These are phyloP conservation scores for Siniperca chuatsi DNA, from an alignment of 2,113 vertebrate genomes.

Conservation along the genomic window DNA sequence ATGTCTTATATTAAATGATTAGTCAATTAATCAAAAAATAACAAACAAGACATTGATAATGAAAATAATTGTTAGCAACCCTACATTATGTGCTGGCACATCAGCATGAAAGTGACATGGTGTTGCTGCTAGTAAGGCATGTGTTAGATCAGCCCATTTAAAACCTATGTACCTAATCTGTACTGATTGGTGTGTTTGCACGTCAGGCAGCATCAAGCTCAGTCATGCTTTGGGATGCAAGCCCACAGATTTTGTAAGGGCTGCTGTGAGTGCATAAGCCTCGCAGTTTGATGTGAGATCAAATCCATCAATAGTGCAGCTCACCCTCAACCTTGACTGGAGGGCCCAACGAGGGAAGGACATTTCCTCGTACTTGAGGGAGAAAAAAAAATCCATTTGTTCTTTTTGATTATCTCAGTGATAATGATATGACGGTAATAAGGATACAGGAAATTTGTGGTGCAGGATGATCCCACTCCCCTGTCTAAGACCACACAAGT, in stretches of 20 bases:
- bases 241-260: conserved; percentile 47
- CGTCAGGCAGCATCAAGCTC: conserved; percentile 50
- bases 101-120: conserved; percentile 1
- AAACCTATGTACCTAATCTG: conserved; percentile 61
- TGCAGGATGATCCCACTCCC: not conserved
- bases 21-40: not conserved
- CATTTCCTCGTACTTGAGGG: conserved; percentile 19
- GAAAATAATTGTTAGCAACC: conserved; percentile 8
- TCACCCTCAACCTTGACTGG: conserved; percentile 61
- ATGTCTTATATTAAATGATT: not conserved
- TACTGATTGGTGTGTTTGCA: conserved; percentile 58
- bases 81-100: conserved; percentile 8
- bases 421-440: conserved; percentile 22
- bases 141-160: conserved; percentile 49
- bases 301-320: conserved; percentile 68
- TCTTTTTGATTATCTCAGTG: conserved; percentile 31
- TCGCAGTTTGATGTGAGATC: conserved; percentile 64
- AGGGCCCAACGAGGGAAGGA: conserved; percentile 19
- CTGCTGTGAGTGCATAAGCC: conserved; percentile 54
- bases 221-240: conserved; percentile 64
- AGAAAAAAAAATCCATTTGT: conserved; percentile 41
- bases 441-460: not conserved
- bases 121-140: conserved; percentile 43
- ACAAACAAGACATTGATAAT: not conserved
- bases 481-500: conserved; percentile 10